Percentiles rank a stretch among this genome's conserved stretches.
Conservation (phyloP, 2,888 invertebrate genomes). For the Melipona bicolor region DNA sequence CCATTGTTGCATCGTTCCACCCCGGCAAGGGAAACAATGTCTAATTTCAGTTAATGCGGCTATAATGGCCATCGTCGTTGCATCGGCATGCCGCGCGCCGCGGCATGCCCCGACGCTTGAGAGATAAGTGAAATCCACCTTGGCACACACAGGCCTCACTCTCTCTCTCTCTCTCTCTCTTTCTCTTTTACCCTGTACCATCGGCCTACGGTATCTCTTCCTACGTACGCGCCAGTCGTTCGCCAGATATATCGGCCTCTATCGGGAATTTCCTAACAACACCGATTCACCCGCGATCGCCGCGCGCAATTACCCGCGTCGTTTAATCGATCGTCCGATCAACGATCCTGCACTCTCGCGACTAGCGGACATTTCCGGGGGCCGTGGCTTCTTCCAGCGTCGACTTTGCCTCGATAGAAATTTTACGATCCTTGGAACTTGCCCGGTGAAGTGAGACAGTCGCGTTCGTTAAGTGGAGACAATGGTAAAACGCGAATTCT, state of each 20-base stretch:
- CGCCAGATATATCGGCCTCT: constrained; percentile 21
- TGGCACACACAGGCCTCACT: constrained; percentile 5
- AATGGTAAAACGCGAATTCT: too few relatives aligned
- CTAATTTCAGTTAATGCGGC: constrained; percentile 79
- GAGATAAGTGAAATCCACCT: constrained; percentile 73
- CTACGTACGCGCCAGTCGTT: constrained; percentile 14
- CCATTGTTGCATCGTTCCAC: constrained; percentile 72
- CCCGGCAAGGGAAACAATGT: constrained; percentile 77
- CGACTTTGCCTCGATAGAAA: background rate
- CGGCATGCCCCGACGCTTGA: constrained; percentile 54
- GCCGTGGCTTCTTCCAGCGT: background rate
- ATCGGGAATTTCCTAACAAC: constrained; percentile 51
- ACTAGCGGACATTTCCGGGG: background rate
- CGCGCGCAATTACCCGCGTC: constrained; percentile 34
- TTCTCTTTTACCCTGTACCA: background rate
- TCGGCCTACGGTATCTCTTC: background rate
- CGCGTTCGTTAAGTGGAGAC: too few relatives aligned
- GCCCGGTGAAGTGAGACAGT: too few relatives aligned
- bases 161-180: too few relatives aligned
- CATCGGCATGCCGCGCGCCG: constrained; percentile 49
- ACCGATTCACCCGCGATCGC: constrained; percentile 26
- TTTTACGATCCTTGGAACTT: background rate
- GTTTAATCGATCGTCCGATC: constrained; percentile 15
- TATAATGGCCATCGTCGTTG: constrained; percentile 74
- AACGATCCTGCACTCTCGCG: background rate